These are phyloP conservation scores for Siniperca chuatsi DNA, from an alignment of 2,113 vertebrate genomes.

Conservation along the genomic window DNA sequence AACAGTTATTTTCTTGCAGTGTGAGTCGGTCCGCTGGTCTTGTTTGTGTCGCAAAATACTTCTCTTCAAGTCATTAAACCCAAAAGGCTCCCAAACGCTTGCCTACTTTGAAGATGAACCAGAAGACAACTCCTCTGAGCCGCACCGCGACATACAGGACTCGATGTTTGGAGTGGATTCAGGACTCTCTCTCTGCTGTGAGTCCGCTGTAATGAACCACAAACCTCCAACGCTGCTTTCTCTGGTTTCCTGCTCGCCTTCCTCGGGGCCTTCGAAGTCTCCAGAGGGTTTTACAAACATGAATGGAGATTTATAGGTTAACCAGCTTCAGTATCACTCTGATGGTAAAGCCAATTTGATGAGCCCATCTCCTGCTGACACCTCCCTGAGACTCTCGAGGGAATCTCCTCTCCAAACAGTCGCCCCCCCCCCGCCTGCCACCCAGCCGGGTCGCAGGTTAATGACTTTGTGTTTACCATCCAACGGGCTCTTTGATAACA, in stretches of 20 bases:
- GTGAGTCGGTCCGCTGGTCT: too few relatives aligned
- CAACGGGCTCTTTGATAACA: slow-evolving; percentile 79
- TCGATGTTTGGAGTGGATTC: too few relatives aligned
- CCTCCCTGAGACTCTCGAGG: slow-evolving; percentile 54
- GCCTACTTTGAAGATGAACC: too few relatives aligned
- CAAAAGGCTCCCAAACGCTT: too few relatives aligned
- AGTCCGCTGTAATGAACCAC: too few relatives aligned
- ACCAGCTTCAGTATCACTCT: slow-evolving; percentile 47
- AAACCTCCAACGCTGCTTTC: too few relatives aligned
- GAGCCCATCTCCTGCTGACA: slow-evolving; percentile 63
- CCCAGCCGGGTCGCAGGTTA: slow-evolving; percentile 78
- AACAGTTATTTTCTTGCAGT: too few relatives aligned
- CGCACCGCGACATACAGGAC: too few relatives aligned
- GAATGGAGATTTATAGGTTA: slow-evolving; percentile 53
- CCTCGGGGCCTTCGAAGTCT: background rate
- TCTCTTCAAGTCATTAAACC: too few relatives aligned
- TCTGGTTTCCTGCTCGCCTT: background rate
- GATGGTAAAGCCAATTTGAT: slow-evolving; percentile 66
- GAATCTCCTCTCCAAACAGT: slow-evolving; percentile 74
- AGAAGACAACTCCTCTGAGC: too few relatives aligned
- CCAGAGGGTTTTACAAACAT: slow-evolving; percentile 31
- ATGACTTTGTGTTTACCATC: slow-evolving; percentile 82
- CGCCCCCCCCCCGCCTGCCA: background rate
- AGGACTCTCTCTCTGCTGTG: too few relatives aligned
- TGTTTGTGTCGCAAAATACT: too few relatives aligned